These are phyloP conservation scores for Whitmania pigra DNA, from an alignment of 1,140 invertebrate genomes.

Conservation along the genomic window DNA sequence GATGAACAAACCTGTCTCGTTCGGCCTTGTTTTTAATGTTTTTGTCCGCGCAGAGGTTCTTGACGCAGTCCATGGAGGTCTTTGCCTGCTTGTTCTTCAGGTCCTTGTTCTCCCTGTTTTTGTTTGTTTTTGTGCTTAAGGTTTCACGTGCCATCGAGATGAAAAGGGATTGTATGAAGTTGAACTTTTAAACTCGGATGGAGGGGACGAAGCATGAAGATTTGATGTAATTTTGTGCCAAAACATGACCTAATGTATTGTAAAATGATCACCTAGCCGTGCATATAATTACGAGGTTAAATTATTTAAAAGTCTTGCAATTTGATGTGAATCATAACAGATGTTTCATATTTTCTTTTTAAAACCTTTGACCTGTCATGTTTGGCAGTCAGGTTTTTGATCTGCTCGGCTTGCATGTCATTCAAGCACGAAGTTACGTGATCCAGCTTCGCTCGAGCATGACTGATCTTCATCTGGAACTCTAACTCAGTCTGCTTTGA, in stretches of 20 bases:
- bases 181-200: too few species aligned
- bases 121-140: too few species aligned
- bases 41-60: slow-evolving; percentile 87
- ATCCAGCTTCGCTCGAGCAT: slow-evolving; percentile 71
- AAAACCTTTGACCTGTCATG: slow-evolving; percentile 62
- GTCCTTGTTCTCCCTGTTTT: slow-evolving; percentile 76
- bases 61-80: slow-evolving; percentile 86
- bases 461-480: slow-evolving; percentile 67
- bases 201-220: too few species aligned
- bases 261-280: too few species aligned
- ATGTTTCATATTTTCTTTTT: too few species aligned
- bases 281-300: too few species aligned
- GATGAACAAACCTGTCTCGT: slow-evolving; percentile 61
- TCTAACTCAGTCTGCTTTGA: slow-evolving; percentile 78
- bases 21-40: slow-evolving; percentile 92
- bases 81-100: slow-evolving; percentile 89
- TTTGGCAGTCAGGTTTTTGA: slow-evolving; percentile 74
- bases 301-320: too few species aligned
- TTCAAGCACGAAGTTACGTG: slow-evolving; percentile 73
- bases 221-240: too few species aligned
- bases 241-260: too few species aligned
- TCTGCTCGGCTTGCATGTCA: slow-evolving; percentile 66
- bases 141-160: too few species aligned
- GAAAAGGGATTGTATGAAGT: too few species aligned
- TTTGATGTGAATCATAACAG: too few species aligned